A percentile compares a stretch with the other conserved stretches of the same genome.
These are phyloP conservation scores for Ispidina picta DNA, from an alignment of 2,797 vertebrate genomes.

Conservation along the genomic window DNA sequence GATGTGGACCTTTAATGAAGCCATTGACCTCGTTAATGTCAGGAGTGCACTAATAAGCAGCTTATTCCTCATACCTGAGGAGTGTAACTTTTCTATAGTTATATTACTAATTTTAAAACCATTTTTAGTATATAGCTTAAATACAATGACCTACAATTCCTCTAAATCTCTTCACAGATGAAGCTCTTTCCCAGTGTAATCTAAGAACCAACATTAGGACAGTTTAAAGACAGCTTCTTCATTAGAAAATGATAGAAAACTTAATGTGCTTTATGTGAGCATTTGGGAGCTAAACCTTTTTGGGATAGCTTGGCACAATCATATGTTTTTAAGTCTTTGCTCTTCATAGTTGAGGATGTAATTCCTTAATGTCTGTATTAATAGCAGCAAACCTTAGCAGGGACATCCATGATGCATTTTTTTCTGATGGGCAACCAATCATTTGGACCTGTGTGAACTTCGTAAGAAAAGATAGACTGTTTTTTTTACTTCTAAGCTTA, in stretches of 20 bases:
- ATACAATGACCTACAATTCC: not conserved
- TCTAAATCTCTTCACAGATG: not conserved
- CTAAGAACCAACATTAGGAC: not conserved
- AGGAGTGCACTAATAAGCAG: not conserved
- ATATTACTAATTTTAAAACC: not conserved
- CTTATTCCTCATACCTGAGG: not conserved
- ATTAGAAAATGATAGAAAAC: not conserved
- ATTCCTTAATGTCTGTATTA: not conserved
- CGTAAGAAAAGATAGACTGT: not conserved
- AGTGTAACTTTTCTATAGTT: not conserved
- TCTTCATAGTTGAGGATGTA: not conserved
- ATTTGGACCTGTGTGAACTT: not conserved
- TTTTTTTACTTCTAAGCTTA: not conserved
- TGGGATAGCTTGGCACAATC: not conserved
- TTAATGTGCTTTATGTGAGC: not conserved
- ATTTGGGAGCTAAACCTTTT: not conserved
- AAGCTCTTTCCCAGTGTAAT: not conserved
- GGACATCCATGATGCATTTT: not conserved
- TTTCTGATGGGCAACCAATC: not conserved
- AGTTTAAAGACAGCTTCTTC: not conserved
- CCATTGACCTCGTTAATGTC: not conserved
- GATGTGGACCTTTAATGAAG: not conserved
- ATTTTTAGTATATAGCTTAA: not conserved
- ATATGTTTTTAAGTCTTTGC: not conserved
- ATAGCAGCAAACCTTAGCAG: not conserved